Conservation (phyloP, 2,113 vertebrate species). For the Caloenas nicobarica region DNA sequence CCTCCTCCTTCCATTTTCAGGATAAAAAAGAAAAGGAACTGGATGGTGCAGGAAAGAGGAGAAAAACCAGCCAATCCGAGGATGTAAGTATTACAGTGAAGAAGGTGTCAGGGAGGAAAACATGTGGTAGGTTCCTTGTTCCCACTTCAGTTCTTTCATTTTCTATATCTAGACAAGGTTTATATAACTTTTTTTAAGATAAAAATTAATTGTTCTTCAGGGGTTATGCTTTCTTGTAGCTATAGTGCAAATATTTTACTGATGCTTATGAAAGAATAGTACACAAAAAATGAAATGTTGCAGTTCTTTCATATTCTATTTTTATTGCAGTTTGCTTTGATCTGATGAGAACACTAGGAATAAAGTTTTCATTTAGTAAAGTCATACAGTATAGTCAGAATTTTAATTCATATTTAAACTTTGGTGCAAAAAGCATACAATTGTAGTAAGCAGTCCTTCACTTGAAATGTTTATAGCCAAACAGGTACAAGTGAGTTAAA, state of each 20-base stretch:
- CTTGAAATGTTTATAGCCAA: neutral
- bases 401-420: neutral
- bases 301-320: neutral
- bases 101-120: neutral
- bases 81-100: conserved; percentile 82
- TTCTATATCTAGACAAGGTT: neutral
- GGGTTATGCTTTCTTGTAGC: rapidly evolving
- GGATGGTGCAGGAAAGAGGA: conserved; percentile 89
- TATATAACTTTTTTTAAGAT: neutral
- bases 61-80: conserved; percentile 94
- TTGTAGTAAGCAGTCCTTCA: neutral
- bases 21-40: conserved; percentile 97
- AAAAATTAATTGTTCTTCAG: neutral
- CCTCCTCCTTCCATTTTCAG: conserved; percentile 59
- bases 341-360: neutral
- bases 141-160: neutral
- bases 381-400: neutral
- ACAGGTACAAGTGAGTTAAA: neutral
- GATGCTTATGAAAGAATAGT: neutral
- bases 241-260: neutral
- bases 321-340: neutral
- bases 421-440: neutral
- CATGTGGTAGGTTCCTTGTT: neutral
- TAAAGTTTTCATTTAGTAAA: neutral
- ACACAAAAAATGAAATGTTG: neutral